Base-by-base conservation (phyloP, 1,140 invertebrate species). In the Xylocopa sonorina region DNA sequence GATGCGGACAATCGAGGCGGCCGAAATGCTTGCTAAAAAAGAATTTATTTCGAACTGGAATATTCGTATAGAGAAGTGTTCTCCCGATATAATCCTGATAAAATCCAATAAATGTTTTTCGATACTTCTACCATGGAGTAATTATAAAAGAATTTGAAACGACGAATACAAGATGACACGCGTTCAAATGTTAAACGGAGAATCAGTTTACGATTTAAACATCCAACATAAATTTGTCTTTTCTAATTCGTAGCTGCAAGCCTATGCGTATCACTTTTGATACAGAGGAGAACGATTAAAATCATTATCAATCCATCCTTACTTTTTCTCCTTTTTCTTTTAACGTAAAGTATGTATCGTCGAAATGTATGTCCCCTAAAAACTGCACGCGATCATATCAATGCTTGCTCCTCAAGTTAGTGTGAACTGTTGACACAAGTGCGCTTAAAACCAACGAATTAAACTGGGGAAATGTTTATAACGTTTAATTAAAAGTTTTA, bases 401-500 rank as follows among this genome's bases (percentile, higher is more conserved):
- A 77, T 41, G 74, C 64, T 77, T 77, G 41, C 74, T 27, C 64
- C n/a, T n/a, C 53, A 24, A 41, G 53, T n/a, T 64, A 81, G 48
- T 57, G 51, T 82, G 60, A 14, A 78, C 55, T 81, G 53, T n/a
- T n/a, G n/a, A n/a, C 74, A 75, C 48, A 84, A 84, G 82, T 84
- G 82, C 82, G 63, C 81, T 83, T 84, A 84, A 68, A 41, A 80
- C 67, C 57, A 74, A 71, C 53, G 62, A 80, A 63, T 80, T 64
- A 79, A 60, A 53, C 21, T 18, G 67, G 48, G 24, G 18, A 67
- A 7, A 76, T 58, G 62, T 82, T 78, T 83, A 32, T 78, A 78
- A 67, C 43, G 41, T 43, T 62, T 55, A 27, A 72, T 53, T 72
- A 50, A 51, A 48, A 14, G 24, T 77, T 66, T 29, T 43, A 16